Conservation (phyloP, 2,113 vertebrate species). For the Heliornis fulica region DNA sequence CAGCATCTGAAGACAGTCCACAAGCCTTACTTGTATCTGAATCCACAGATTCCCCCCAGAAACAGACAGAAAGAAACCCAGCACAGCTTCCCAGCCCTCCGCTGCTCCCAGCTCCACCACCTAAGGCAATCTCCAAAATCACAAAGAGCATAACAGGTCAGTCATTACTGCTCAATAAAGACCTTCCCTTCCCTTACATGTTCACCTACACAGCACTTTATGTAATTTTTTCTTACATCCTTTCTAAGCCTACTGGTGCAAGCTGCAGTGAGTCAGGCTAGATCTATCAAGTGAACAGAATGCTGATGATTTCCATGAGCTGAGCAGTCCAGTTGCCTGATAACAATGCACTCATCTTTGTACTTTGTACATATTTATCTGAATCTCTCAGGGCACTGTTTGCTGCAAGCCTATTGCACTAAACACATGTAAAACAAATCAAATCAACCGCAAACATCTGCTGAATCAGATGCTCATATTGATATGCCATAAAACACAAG, state of each 20-base stretch:
- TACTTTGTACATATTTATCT: not conserved
- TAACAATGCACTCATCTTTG: not conserved
- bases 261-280: not conserved
- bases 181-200: not conserved
- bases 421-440: not conserved
- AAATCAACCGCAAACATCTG: not conserved
- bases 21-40: constrained; percentile 78
- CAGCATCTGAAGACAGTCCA: constrained; percentile 64
- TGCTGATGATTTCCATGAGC: not conserved
- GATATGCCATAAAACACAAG: not conserved
- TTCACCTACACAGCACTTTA: not conserved
- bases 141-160: constrained; percentile 72
- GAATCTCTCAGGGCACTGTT: not conserved
- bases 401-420: not conserved
- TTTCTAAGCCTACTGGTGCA: not conserved
- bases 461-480: not conserved
- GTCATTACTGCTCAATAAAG: not conserved
- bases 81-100: constrained; percentile 76
- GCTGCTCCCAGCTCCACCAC: constrained; percentile 69
- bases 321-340: not conserved
- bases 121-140: constrained; percentile 73
- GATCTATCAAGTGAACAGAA: not conserved
- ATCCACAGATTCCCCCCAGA: constrained; percentile 67
- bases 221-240: not conserved
- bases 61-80: constrained; percentile 63